Percentiles rank a stretch among this genome's conserved stretches.
These are phyloP conservation scores for Octodon degus DNA, from an alignment of 2,113 vertebrate genomes.

Conservation along the genomic window DNA sequence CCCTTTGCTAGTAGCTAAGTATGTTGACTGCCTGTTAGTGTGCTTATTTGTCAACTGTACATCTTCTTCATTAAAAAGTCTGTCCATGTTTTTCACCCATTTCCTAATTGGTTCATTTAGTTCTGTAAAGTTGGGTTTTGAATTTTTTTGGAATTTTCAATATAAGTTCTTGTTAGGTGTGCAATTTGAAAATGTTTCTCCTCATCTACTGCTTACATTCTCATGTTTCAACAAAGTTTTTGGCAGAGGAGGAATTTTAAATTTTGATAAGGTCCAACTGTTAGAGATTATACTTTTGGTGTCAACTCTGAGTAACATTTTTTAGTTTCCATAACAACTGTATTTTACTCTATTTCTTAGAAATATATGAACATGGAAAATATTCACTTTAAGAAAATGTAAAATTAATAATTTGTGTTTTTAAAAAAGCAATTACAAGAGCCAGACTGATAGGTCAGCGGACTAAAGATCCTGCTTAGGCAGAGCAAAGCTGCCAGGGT, in stretches of 20 bases:
- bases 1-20: not conserved
- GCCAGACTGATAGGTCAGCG: too few species aligned
- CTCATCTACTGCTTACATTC: not conserved
- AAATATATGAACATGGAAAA: slow-evolving; percentile 7
- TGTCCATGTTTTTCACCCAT: not conserved
- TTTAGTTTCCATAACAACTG: slow-evolving; percentile 23
- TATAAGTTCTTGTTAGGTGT: slow-evolving; percentile 26
- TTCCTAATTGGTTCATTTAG: slow-evolving; percentile 41
- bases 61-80: slow-evolving; percentile 5
- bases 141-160: slow-evolving; percentile 20
- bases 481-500: too few species aligned
- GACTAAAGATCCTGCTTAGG: too few species aligned
- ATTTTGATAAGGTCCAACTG: not conserved
- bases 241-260: not conserved
- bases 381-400: not conserved
- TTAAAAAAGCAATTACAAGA: not conserved
- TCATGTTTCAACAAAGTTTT: not conserved
- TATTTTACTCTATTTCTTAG: slow-evolving; percentile 21
- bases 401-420: slow-evolving; percentile 33
- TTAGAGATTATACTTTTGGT: not conserved
- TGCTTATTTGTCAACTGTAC: not conserved
- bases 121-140: not conserved
- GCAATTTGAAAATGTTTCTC: not conserved
- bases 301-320: not conserved
- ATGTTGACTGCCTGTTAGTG: not conserved